Conservation (phyloP, 2,888 invertebrate species). For the Ditula angustiorana region DNA sequence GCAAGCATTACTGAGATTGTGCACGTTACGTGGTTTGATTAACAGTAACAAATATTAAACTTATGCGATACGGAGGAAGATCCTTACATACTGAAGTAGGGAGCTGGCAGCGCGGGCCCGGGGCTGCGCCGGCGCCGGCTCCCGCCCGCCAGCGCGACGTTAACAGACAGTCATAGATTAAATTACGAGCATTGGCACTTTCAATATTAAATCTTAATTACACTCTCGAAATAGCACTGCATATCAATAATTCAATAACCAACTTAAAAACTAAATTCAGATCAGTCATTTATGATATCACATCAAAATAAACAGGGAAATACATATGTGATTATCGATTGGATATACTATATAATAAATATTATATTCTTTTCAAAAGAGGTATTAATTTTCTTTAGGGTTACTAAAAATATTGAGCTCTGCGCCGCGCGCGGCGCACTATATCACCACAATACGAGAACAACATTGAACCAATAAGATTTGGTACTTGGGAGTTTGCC, state of each 20-base stretch:
- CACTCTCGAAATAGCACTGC: slow-evolving; percentile 85
- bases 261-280: slow-evolving; percentile 87
- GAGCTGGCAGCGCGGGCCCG: slow-evolving; percentile 48
- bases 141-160: slow-evolving; percentile 61
- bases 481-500: slow-evolving; percentile 81
- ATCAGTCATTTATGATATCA: slow-evolving; percentile 87
- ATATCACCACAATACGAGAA: slow-evolving; percentile 85
- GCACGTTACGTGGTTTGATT: slow-evolving; percentile 77
- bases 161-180: slow-evolving; percentile 84
- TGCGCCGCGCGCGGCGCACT: slow-evolving; percentile 80
- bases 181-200: slow-evolving; percentile 86
- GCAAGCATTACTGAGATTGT: slow-evolving; percentile 86
- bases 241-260: slow-evolving; percentile 84
- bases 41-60: slow-evolving; percentile 67
- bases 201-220: slow-evolving; percentile 85
- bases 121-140: slow-evolving; percentile 47
- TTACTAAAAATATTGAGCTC: slow-evolving; percentile 86
- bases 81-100: slow-evolving; percentile 72
- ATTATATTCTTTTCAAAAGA: slow-evolving; percentile 84
- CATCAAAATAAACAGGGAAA: slow-evolving; percentile 87
- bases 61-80: slow-evolving; percentile 66
- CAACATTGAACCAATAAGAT: slow-evolving; percentile 83
- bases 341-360: slow-evolving; percentile 81
- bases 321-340: slow-evolving; percentile 84
- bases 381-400: slow-evolving; percentile 86